Base-by-base conservation (phyloP, 2,888 invertebrate species). In the Asteroscopus sphinx region DNA sequence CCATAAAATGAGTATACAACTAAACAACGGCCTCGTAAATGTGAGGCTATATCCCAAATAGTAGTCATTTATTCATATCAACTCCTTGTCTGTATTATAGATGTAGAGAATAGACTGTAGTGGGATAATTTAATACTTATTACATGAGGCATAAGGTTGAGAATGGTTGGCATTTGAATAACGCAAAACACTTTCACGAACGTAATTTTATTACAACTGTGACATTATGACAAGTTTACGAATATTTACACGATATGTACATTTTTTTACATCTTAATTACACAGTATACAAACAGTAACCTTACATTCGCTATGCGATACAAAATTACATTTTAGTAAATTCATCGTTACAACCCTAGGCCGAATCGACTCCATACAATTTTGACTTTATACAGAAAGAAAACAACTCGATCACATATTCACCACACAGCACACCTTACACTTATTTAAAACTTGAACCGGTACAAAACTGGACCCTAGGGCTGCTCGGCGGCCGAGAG, bases 241-340 rank as follows among this genome's bases (percentile, higher is more conserved):
- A 88, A 85, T 93, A 92, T 93, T 91, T 92, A 93, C 93, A 93
- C 86, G 93, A 93, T 93, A 93, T 93, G 93, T 93, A 93, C 93
- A 93, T 85, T 84, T 79, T 80, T 89, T 87, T 92, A 92, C 90
- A 92, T 66, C 68, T 76, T 71, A 77, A 77, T 70, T 71, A 85
- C 67, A 71, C 77, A 79, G 88, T 91, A 91, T 91, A 92, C 88
- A 88, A 86, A 88, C 79, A 81, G 86, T 83, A 80, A 82, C 80
- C 80, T 88, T 83, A 83, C 77, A 82, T 69, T 87, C 87, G 90
- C 89, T 87, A 85, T 80, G 89, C 91, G 89, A 89, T 89, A 89
- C 77, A 88, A 85, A 86, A 87, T 82, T 90, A 90, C 81, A 88
- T 71, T 81, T 87, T 92, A 93, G 83, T 93, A 93, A 93, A 93